Percentiles rank a stretch among this genome's conserved stretches.
phyloP scores from a whole-genome alignment of 2,797 vertebrate species.

The Thalassophryne amazonica region DNA sequence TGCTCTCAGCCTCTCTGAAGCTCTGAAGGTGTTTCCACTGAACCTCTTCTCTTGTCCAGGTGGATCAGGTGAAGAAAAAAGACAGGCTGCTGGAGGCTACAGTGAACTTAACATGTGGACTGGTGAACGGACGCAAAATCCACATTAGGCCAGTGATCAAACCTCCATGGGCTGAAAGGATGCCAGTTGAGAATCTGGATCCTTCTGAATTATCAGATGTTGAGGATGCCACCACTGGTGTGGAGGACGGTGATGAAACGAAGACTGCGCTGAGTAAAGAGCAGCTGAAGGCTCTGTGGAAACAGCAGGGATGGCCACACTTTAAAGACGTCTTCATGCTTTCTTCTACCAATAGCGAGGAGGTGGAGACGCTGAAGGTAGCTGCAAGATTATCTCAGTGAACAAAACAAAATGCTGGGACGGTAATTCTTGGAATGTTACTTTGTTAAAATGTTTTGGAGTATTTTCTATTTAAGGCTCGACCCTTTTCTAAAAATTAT shows the following conservation, averaged over 20 bases:
- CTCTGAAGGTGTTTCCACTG: background rate
- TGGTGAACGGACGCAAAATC: constrained; percentile 82
- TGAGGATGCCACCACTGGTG: no score
- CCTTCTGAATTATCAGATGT: background rate
- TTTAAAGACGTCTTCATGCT: constrained; percentile 97
- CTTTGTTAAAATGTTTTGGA: no score
- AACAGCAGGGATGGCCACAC: constrained; percentile 82
- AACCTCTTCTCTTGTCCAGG: constrained; percentile 64
- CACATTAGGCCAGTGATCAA: constrained; percentile 45
- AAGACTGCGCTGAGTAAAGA: constrained; percentile 65
- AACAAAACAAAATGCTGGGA: no score
- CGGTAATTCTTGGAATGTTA: no score
- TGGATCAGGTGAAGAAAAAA: constrained; percentile 88
- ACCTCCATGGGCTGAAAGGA: constrained; percentile 37
- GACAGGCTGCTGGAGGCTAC: constrained; percentile 82
- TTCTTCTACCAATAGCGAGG: constrained; percentile 82
- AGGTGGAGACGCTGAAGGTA: constrained; percentile 90
- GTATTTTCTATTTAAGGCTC: no score
- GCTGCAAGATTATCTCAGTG: no score
- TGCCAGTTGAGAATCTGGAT: background rate
- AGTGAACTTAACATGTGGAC: constrained; percentile 81
- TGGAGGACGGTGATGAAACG: no score
- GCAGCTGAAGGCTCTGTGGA: constrained; percentile 46
- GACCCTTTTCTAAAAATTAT: no score
- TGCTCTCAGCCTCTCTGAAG: no score